phyloP scores from a whole-genome alignment of 2,888 invertebrate genomes.

The Cheilosia urbana region DNA sequence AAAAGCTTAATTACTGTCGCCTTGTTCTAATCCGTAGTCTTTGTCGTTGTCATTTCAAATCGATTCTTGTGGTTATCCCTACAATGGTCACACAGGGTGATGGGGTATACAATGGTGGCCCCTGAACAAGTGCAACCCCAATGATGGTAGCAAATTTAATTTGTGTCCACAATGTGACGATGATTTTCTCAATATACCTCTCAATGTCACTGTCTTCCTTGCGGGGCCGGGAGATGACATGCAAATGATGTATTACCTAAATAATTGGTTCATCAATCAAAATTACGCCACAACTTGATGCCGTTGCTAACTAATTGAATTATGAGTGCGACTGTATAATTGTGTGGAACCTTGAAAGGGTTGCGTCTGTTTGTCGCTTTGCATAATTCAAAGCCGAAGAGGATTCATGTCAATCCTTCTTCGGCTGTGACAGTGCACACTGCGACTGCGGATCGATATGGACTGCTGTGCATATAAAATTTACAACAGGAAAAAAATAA shows the following conservation, averaged over 20 bases:
- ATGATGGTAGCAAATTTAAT: constrained; percentile 70
- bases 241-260: constrained; percentile 83
- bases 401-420: constrained; percentile 27
- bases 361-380: constrained; percentile 3
- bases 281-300: constrained; percentile 79
- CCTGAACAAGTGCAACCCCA: constrained; percentile 51
- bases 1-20: constrained; percentile 60
- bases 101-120: background rate
- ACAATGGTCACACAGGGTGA: background rate
- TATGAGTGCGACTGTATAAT: constrained; percentile 57
- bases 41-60: constrained; percentile 20
- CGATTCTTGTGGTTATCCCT: constrained; percentile 34
- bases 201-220: constrained; percentile 14
- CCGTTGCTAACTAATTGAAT: constrained; percentile 67
- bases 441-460: constrained; percentile 27
- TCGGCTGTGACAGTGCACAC: background rate
- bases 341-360: constrained; percentile 60
- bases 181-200: constrained; percentile 59
- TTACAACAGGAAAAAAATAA: background rate
- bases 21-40: constrained; percentile 27
- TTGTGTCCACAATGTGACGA: constrained; percentile 69
- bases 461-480: background rate
- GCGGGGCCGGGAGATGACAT: constrained; percentile 70
- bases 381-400: background rate
- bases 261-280: constrained; percentile 83